Conservation (phyloP, 2,113 vertebrate genomes). For the Phasianus colchicus region DNA sequence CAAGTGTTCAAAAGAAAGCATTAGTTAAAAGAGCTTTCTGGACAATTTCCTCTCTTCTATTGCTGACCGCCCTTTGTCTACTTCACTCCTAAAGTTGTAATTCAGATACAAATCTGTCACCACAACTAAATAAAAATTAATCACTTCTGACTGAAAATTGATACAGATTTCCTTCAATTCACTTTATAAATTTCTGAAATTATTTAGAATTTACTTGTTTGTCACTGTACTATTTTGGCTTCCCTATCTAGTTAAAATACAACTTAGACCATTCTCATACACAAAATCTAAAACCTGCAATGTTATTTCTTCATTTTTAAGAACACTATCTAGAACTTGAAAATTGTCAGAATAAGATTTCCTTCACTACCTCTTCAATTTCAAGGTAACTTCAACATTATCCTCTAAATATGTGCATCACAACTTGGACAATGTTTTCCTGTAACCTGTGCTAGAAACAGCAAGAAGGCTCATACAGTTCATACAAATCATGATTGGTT, state of each 20-base stretch:
- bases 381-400: neutral
- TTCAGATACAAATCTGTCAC: neutral
- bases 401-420: neutral
- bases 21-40: neutral
- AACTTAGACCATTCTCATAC: neutral
- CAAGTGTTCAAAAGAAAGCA: neutral
- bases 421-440: neutral
- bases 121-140: conserved; percentile 27
- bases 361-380: neutral
- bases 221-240: neutral
- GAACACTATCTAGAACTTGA: neutral
- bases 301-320: neutral
- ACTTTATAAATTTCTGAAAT: neutral
- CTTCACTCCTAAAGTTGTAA: neutral
- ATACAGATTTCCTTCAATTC: neutral
- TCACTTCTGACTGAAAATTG: neutral
- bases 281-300: neutral
- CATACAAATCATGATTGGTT: neutral
- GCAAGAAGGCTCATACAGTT: neutral
- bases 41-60: neutral
- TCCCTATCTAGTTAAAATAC: neutral
- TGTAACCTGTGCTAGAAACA: neutral
- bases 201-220: neutral
- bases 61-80: neutral
- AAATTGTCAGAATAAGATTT: neutral